Evolutionary conservation across 1,140 invertebrate genomes (phyloP), one percentile per base, ranked within the genome.

Genomic region (Camponotus pennsylvanicus): DNA sequence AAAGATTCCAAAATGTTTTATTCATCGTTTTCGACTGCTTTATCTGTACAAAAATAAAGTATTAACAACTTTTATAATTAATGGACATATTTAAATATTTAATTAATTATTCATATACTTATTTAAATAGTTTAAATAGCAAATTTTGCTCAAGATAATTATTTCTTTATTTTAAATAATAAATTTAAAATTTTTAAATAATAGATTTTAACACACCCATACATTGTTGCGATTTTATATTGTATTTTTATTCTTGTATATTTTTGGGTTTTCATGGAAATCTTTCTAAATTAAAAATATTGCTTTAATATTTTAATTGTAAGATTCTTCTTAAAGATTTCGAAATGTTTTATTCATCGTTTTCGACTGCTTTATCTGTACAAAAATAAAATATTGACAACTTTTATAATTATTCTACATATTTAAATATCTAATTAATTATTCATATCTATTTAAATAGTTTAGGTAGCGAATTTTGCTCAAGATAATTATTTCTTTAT

Each of bases 311-410:
- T 52, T 52, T 52, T 52, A 18, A 52, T 52, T 52, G 18, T 52
- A 52, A 13, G 49, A 52, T 52, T 52, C 4, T 52, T 49, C 15
- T 13, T 4, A 52, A 52, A 52, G 13, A 52, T 52, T 45, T 0
- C 0, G 37, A 40, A 40, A 3, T 40, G 37, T 4, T 40, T 40
- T 4, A 40, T 45, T 13, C 13, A 49, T 49, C 3, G 3, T 49
- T 49, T 49, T 15, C 3, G 40, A 61, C 40, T n/a, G 4, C 1
- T 42, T 77, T 7, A 63, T 11, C 57, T 9, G 2, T 15, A 34
- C 1, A 32, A 63, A 77, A 32, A 71, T 55, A 52, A 11, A 18
- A 9, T 42, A 77, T 63, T 18, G 42, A 76, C 61, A 42, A n/a
- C 3, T 13, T 57, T 15, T 40, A 76, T 15, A 45, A 40, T 42